A percentile compares a stretch with the other conserved stretches of the same genome.
Conservation (phyloP, 2,113 vertebrate species). For the Phasianus colchicus region DNA sequence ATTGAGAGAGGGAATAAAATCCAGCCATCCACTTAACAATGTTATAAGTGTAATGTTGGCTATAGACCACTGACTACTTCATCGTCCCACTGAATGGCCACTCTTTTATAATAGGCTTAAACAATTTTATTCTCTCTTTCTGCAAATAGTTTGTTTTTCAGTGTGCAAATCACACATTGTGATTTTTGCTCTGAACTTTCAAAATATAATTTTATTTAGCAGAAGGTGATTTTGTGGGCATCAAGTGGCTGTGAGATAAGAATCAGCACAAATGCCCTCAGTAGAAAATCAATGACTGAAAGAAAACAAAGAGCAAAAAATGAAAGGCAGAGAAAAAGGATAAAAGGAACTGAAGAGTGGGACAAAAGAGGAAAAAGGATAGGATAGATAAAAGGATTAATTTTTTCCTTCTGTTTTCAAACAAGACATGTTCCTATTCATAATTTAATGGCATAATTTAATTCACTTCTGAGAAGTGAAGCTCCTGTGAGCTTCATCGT, state of each 20-base stretch:
- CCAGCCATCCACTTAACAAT: neutral
- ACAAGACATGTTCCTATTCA: neutral
- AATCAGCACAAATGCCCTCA: neutral
- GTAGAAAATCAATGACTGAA: neutral
- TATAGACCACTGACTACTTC: neutral
- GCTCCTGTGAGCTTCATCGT: neutral
- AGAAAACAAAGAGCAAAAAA: neutral
- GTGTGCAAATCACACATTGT: neutral
- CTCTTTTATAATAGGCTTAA: no score
- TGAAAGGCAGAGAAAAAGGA: neutral
- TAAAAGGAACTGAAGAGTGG: neutral
- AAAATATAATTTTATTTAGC: neutral
- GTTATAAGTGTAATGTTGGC: accelerated
- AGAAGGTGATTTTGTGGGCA: neutral
- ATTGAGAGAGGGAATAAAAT: neutral
- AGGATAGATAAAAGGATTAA: neutral
- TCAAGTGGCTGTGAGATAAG: neutral
- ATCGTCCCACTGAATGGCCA: neutral
- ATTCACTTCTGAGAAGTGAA: neutral
- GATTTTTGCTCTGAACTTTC: neutral
- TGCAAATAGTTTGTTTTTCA: neutral
- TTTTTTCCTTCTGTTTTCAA: neutral
- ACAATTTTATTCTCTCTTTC: neutral
- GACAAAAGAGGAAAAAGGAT: neutral
- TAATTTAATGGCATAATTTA: neutral